These are phyloP conservation scores for Abrostola tripartita DNA, from an alignment of 2,888 invertebrate genomes.

Conservation along the genomic window DNA sequence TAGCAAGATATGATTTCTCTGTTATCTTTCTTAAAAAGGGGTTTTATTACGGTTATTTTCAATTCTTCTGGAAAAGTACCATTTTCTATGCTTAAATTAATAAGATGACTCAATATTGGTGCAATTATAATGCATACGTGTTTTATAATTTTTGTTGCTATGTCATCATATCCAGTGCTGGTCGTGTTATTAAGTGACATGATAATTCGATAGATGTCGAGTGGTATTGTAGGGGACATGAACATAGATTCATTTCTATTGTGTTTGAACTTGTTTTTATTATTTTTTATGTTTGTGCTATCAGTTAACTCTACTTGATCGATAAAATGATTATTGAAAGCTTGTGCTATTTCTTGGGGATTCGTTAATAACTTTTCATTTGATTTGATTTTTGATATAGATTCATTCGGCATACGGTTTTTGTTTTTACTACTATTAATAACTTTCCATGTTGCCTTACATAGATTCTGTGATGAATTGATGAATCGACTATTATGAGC, in stretches of 20 bases:
- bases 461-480: not conserved
- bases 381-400: not conserved
- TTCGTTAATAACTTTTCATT: not conserved
- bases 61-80: slow-evolving; percentile 3
- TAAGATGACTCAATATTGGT: not conserved
- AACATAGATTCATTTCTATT: not conserved
- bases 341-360: not conserved
- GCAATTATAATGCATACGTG: not conserved
- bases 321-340: not conserved
- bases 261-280: not conserved
- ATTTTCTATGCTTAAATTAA: not conserved
- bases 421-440: not conserved
- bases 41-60: not conserved
- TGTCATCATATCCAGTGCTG: slow-evolving; percentile 1
- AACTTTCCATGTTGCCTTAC: not conserved
- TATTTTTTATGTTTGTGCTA: too few species aligned
- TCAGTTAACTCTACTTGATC: too few species aligned
- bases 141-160: not conserved
- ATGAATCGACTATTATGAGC: not conserved
- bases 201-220: not conserved
- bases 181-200: not conserved
- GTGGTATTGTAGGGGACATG: not conserved
- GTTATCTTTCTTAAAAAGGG: not conserved
- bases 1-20: not conserved
- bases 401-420: not conserved